These are phyloP conservation scores for Garrulus glandarius DNA, from an alignment of 2,797 vertebrate species.

Conservation along the genomic window DNA sequence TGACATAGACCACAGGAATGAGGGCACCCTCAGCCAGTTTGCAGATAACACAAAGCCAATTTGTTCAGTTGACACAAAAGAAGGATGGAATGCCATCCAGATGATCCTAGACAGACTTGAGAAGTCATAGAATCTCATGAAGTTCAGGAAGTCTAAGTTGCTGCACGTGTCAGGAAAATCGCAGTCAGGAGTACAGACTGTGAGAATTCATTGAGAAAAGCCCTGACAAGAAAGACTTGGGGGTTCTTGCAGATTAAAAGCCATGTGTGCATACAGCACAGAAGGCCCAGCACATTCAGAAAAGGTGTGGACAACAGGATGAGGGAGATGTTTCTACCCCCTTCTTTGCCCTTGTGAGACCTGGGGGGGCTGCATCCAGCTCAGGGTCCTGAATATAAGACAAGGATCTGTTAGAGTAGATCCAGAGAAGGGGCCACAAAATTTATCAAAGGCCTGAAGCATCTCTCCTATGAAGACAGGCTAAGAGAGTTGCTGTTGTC, in stretches of 20 bases:
- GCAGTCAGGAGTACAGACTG: not conserved
- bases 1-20: not conserved
- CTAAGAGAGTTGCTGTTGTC: fast-evolving
- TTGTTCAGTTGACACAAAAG: not conserved
- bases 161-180: not conserved
- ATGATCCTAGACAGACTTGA: not conserved
- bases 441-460: too few relatives aligned
- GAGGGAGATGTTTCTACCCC: not conserved
- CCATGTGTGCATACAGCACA: not conserved
- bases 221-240: not conserved
- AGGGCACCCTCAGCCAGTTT: not conserved
- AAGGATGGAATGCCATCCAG: not conserved
- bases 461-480: not conserved
- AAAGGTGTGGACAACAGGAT: not conserved
- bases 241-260: not conserved
- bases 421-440: not conserved
- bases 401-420: not conserved
- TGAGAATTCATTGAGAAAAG: not conserved
- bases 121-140: not conserved
- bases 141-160: not conserved
- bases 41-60: not conserved
- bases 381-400: not conserved
- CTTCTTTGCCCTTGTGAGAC: not conserved
- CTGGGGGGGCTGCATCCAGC: not conserved
- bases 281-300: not conserved